Percentiles rank a stretch among this genome's conserved stretches.
Evolutionary conservation across 2,888 invertebrate genomes (phyloP).

Genomic region (Ctenicera cuprea): DNA sequence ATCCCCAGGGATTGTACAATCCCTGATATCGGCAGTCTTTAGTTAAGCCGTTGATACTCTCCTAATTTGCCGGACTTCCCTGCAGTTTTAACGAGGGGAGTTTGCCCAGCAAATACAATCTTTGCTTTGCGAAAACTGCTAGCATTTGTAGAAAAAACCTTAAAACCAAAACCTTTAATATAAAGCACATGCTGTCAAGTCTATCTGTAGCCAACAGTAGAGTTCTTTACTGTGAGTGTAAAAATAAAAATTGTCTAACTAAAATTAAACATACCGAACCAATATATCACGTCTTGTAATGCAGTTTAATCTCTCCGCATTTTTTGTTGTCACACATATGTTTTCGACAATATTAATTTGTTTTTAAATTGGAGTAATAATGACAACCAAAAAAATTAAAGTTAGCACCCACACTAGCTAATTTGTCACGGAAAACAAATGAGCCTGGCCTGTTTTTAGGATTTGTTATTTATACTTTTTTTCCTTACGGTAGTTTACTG

Average conservation of each 20-base stretch:
- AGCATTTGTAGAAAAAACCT: not conserved
- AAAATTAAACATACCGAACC: conserved; percentile 47
- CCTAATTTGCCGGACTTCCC: conserved; percentile 69
- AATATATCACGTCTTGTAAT: conserved; percentile 50
- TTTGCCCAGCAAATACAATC: conserved; percentile 35
- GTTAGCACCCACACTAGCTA: conserved; percentile 45
- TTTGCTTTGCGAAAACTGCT: conserved; percentile 36
- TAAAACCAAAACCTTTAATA: not conserved
- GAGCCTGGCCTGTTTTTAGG: conserved; percentile 42
- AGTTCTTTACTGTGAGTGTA: conserved; percentile 21
- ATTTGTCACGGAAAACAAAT: conserved; percentile 54
- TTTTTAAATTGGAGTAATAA: conserved; percentile 56
- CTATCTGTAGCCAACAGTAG: not conserved
- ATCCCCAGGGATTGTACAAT: conserved; percentile 62
- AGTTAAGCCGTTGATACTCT: conserved; percentile 68
- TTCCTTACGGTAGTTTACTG: not conserved
- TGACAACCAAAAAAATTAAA: conserved; percentile 43
- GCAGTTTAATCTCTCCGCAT: conserved; percentile 40
- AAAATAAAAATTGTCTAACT: conserved; percentile 45
- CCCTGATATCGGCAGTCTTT: conserved; percentile 64
- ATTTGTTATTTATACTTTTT: conserved; percentile 39
- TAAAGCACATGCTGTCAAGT: not conserved
- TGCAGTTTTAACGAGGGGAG: conserved; percentile 61
- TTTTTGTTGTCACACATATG: conserved; percentile 49
- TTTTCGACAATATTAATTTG: conserved; percentile 55